Base-by-base conservation (phyloP, 2,888 invertebrate species). In the Euzophera pinguis region DNA sequence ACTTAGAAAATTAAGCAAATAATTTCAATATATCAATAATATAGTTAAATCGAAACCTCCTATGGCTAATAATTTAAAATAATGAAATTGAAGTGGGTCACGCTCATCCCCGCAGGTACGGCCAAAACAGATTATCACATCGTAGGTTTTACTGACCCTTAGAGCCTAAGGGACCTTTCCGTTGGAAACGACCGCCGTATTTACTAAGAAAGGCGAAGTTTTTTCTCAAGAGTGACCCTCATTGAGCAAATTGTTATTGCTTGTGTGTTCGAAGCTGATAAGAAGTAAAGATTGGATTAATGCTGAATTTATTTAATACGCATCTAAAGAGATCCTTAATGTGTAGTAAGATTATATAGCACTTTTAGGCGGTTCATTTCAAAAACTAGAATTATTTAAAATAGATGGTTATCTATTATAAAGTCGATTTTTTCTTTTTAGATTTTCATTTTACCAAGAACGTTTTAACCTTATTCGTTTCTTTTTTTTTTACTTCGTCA, bases 211-310 rank as follows among this genome's bases (percentile, higher is more conserved):
- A 53, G 56, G 47, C 61, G 56, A 57, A 65, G 62, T 63, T 67
- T 69, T 65, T 69, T 62, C 57, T 59, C 51, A 56, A 59, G 47
- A 53, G 47, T 16, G 27, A 55, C 50, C 52, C 47, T 57, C 49
- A 58, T 50, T 58, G 54, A 59, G 52, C 16, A 64, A 71, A 71
- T 64, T 64, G 73, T 69, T 73, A 72, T 67, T 56, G 56, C 62
- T 35, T 47, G 64, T 61, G 58, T 69, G 69, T 53, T 51, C 55
- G 50, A 56, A 53, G 53, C 54, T 59, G 71, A 73, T 72, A 73
- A 64, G 59, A 58, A 37, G 53, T 56, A 57, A 34, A 39, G 43
- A 49, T 62, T 41, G 41, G 17, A 41, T 41, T 10, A 17, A 17
- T 1, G 41, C 8, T 8, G 14, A 38, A 38, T 7, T 39, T 14